Evolutionary conservation across 53 echinoderm and acorn worm genomes (phyloP).

Genomic region (Actinopyga echinites): DNA sequence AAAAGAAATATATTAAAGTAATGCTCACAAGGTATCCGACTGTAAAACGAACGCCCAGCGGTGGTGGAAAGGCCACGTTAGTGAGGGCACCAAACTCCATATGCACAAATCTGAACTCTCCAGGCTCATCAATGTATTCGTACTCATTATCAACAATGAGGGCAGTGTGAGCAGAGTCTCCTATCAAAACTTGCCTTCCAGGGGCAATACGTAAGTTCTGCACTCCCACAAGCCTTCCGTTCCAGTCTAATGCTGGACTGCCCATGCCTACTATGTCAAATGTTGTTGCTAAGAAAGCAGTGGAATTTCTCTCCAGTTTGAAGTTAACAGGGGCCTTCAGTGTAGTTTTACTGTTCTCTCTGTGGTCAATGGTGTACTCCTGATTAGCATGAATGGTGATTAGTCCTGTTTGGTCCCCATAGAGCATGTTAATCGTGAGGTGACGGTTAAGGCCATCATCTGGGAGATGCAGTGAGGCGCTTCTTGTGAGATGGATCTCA

Average conservation of each 20-base stretch:
- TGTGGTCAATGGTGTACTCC: conserved; percentile 70
- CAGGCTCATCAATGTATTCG: conserved; percentile 74
- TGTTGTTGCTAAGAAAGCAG: conserved; percentile 74
- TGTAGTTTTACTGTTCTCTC: conserved; percentile 67
- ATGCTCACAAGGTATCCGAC: conserved; percentile 78
- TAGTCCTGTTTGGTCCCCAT: conserved; percentile 77
- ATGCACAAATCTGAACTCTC: conserved; percentile 83
- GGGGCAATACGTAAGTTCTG: conserved; percentile 76
- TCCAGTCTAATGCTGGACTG: conserved; percentile 77
- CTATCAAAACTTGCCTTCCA: conserved; percentile 60
- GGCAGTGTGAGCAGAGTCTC: conserved; percentile 79
- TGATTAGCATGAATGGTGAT: conserved; percentile 78
- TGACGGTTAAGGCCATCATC: conserved; percentile 40
- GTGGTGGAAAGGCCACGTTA: conserved; percentile 77
- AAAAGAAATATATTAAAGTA: not conserved
- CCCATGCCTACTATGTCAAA: conserved; percentile 83
- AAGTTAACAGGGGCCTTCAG: conserved; percentile 83
- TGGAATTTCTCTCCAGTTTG: conserved; percentile 70
- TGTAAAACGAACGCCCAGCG: conserved; percentile 78
- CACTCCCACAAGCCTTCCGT: conserved; percentile 82
- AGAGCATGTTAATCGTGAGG: conserved; percentile 55
- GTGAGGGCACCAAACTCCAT: conserved; percentile 91
- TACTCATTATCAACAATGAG: conserved; percentile 66
- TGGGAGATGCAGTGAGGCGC: conserved; percentile 70
- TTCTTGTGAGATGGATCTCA: conserved; percentile 72